Conservation (phyloP, 2,797 vertebrate genomes). For the Enteromius mattozi region DNA sequence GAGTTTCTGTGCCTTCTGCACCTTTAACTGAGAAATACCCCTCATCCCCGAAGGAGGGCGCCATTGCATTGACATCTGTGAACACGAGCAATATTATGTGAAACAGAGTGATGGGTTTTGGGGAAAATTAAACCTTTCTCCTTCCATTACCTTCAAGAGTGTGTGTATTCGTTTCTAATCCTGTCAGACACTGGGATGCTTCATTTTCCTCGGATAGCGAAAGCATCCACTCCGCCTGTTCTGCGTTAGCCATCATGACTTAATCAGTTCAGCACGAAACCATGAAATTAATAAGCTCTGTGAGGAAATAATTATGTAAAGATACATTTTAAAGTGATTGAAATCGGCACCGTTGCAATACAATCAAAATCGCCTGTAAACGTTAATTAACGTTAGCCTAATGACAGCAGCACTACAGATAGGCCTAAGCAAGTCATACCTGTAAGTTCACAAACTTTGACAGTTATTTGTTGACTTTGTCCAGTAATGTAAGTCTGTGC, state of each 20-base stretch:
- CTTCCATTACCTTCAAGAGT: conserved; percentile 6
- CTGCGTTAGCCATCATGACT: conserved; percentile 7
- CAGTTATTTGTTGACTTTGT: not conserved
- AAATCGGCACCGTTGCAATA: not conserved
- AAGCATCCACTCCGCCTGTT: not conserved
- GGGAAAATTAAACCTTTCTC: not conserved
- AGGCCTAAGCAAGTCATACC: not conserved
- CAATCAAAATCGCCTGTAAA: not conserved
- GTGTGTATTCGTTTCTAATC: not conserved
- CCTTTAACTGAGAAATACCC: conserved; percentile 22
- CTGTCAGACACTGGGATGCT: not conserved
- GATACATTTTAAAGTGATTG: not conserved
- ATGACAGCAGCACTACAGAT: not conserved
- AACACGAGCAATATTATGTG: not conserved
- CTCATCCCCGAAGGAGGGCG: conserved; percentile 57
- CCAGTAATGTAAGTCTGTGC: not conserved
- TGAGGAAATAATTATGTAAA: not conserved
- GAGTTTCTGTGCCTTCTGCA: conserved; percentile 8
- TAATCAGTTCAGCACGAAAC: not conserved
- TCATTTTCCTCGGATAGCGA: not conserved
- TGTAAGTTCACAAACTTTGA: not conserved
- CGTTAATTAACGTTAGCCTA: not conserved
- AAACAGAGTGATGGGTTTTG: not conserved
- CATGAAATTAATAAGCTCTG: not conserved
- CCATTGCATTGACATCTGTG: conserved; percentile 47